phyloP scores from a whole-genome alignment of 1,140 invertebrate genomes.

The Artemia franciscana region DNA sequence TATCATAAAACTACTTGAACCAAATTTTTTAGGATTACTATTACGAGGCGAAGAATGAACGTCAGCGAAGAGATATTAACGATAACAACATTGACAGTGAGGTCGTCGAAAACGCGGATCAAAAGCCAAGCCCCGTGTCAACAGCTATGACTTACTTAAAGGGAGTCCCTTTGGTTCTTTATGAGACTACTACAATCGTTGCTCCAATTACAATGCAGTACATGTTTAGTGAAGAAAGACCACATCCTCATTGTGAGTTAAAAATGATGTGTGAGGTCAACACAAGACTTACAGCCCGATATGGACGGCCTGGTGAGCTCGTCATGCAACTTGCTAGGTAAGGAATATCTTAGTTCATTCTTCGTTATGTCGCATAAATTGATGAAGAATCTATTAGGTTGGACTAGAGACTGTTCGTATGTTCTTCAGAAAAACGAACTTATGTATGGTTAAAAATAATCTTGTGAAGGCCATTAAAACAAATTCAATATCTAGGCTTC shows the following conservation, averaged over 20 bases:
- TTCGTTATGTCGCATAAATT: no score
- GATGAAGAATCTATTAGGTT: no score
- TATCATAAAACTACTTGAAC: no score
- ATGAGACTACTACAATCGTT: conserved; percentile 8
- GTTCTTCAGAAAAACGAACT: neutral
- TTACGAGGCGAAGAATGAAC: no score
- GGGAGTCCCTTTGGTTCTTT: conserved; percentile 7
- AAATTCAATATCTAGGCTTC: neutral
- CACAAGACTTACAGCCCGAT: conserved; percentile 5
- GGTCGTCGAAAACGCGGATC: neutral
- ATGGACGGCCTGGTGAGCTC: conserved; percentile 8
- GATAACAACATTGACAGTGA: neutral
- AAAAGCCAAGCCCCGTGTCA: neutral
- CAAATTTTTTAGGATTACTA: no score
- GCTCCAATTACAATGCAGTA: conserved; percentile 9
- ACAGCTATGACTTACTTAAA: neutral
- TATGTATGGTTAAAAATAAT: neutral
- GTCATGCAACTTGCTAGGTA: conserved; percentile 10
- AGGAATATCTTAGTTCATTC: no score
- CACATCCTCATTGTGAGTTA: conserved; percentile 10
- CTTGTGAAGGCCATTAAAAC: neutral
- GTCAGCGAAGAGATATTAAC: neutral
- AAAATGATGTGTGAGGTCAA: conserved; percentile 9
- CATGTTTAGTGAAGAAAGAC: conserved; percentile 8
- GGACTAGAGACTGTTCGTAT: no score